Evolutionary conservation across 2,888 invertebrate species (phyloP), one percentile per base, ranked within the genome.

Genomic region (Habroteleia sp.): DNA sequence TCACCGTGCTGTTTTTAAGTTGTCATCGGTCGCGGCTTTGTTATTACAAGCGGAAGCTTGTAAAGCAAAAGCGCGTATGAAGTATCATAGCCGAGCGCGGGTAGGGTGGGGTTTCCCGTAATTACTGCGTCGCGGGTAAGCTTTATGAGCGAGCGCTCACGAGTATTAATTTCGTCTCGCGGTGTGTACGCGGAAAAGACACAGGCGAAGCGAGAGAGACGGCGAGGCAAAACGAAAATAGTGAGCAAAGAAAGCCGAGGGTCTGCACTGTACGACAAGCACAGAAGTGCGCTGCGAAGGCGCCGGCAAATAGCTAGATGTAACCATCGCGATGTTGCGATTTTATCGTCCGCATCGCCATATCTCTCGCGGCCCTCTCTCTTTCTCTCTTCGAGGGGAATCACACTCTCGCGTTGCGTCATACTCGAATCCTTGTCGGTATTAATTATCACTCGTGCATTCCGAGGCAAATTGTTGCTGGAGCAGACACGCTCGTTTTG

Each of bases 101-200:
- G 39, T 35, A 66, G 78, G 79, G 77, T 76, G 82, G 77, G 79
- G 76, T 75, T 76, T 79, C 74, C 82, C 82, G 83, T 85, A 85
- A 84, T 85, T 86, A 84, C 85, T 83, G 84, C 85, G 84, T 85
- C 84, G 83, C 82, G 77, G 81, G 81, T 82, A 85, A 86, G 84
- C 85, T 86, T 86, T 86, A 86, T 83, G 84, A 81, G 80, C 80
- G 65, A 74, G 79, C 81, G 81, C 80, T 81, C 77, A 60, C 76
- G 82, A 82, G 85, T 84, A 86, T 86, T 86, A 86, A 86, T 87
- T 86, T 85, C 81, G 83, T 86, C 81, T 82, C 78, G 81, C 82
- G 77, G 78, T 77, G 44, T 68, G 74, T 20, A 60, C 62, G 68
- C 48, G 74, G 14, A 60, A 48, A 14, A 29, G 35, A 65, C 58